Percentiles rank a stretch among this genome's conserved stretches.
These are phyloP conservation scores for Linyphia triangularis DNA, from an alignment of 2,888 invertebrate genomes.

Conservation along the genomic window DNA sequence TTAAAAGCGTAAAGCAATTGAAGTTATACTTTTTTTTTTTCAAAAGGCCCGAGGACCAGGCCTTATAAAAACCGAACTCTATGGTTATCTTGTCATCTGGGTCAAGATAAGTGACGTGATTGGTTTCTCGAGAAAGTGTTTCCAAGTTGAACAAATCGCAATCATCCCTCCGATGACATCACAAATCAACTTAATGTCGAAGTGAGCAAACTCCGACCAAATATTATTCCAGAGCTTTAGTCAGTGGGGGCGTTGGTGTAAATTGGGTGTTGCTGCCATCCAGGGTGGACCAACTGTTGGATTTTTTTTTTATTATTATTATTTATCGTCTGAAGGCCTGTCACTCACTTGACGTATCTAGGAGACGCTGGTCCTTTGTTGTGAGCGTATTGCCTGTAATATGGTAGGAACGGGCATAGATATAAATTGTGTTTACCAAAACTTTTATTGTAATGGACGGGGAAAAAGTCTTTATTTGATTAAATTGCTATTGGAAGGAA, in stretches of 20 bases:
- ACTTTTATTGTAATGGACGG: slow-evolving; percentile 65
- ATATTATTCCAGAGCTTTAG: too few species aligned
- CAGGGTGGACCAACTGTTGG: slow-evolving; percentile 65
- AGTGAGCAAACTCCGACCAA: too few species aligned
- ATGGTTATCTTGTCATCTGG: too few species aligned
- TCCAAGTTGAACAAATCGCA: too few species aligned
- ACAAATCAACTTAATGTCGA: too few species aligned
- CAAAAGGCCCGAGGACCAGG: too few species aligned
- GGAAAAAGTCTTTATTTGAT: slow-evolving; percentile 70
- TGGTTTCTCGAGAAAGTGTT: too few species aligned
- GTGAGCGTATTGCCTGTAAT: neutral
- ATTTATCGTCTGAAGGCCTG: slow-evolving; percentile 45
- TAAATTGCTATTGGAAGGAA: slow-evolving; percentile 55
- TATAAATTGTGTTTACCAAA: slow-evolving; percentile 72
- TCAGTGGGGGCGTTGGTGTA: slow-evolving; percentile 72
- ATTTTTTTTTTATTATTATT: slow-evolving; percentile 46
- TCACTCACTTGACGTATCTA: slow-evolving; percentile 57
- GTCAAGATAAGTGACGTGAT: too few species aligned
- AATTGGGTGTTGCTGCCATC: slow-evolving; percentile 71
- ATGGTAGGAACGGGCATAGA: neutral
- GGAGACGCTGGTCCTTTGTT: slow-evolving; percentile 56
- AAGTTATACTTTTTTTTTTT: too few species aligned
- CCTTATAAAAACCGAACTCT: too few species aligned
- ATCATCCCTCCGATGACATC: too few species aligned
- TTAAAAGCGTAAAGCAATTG: too few species aligned